phyloP scores from a whole-genome alignment of 2,797 vertebrate species.

The Chaetodon trifasciatus region DNA sequence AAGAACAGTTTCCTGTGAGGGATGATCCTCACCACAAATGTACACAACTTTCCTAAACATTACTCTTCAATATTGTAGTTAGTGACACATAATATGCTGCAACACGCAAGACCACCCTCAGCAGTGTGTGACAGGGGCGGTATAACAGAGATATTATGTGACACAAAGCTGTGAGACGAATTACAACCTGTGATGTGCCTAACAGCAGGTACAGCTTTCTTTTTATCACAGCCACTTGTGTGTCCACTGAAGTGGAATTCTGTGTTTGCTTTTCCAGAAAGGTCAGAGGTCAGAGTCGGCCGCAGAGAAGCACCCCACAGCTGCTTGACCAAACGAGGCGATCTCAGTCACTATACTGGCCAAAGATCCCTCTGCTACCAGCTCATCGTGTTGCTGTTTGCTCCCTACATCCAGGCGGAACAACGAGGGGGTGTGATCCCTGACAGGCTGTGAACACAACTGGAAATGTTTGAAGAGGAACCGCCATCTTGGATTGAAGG shows the following conservation, averaged over 20 bases:
- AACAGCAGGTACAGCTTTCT: background rate
- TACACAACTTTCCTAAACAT: background rate
- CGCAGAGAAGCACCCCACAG: slow-evolving; percentile 25
- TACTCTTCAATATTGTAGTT: background rate
- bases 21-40: background rate
- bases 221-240: slow-evolving; percentile 2
- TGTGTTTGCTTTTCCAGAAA: slow-evolving; percentile 30
- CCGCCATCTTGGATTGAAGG: background rate
- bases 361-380: background rate
- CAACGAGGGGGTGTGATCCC: background rate
- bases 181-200: slow-evolving; percentile 8
- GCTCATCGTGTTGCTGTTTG: background rate
- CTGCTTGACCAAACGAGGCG: slow-evolving; percentile 20
- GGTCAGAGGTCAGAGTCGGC: slow-evolving; percentile 42
- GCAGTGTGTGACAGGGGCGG: slow-evolving; percentile 7
- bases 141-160: slow-evolving; percentile 20
- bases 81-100: background rate
- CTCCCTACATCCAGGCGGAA: background rate
- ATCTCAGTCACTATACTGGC: background rate
- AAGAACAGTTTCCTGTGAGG: background rate
- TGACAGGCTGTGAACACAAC: background rate
- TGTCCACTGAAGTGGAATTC: slow-evolving; percentile 26
- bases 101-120: background rate
- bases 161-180: slow-evolving; percentile 17
- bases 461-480: background rate